Evolutionary conservation across 2,797 vertebrate genomes (phyloP).

Genomic region (Lithobates pipiens): DNA sequence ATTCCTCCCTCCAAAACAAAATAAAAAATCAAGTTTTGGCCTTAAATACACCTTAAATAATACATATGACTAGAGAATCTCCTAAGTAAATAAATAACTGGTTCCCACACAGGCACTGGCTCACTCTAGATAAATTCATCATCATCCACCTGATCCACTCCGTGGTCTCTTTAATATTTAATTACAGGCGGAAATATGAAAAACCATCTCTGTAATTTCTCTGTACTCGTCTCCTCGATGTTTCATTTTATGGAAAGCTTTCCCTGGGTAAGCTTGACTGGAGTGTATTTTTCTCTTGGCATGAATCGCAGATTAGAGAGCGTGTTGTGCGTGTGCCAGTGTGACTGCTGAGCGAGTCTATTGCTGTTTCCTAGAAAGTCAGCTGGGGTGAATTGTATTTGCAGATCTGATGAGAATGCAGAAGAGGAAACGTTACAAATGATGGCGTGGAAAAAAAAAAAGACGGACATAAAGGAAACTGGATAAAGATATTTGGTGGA

Average conservation of each 20-base stretch:
- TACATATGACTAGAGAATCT: too few relatives aligned
- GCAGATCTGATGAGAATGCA: conserved; percentile 40
- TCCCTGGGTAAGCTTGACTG: conserved; percentile 8
- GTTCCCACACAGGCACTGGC: neutral
- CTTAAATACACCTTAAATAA: too few relatives aligned
- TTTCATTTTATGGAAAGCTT: conserved; percentile 22
- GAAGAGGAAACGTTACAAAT: conserved; percentile 19
- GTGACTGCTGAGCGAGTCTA: conserved; percentile 39
- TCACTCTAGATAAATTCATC: neutral
- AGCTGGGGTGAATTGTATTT: conserved; percentile 54
- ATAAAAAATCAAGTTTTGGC: too few relatives aligned
- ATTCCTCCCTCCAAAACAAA: too few relatives aligned
- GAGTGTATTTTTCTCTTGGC: conserved; percentile 21
- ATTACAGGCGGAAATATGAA: conserved; percentile 32
- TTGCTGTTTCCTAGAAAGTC: conserved; percentile 52
- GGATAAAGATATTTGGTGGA: neutral
- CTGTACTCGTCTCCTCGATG: conserved; percentile 4
- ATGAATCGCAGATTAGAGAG: conserved; percentile 40
- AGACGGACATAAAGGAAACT: neutral
- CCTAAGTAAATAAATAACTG: conserved; percentile 9
- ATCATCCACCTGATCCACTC: neutral
- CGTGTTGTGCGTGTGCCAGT: conserved; percentile 28
- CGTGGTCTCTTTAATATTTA: conserved; percentile 25
- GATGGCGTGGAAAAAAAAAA: neutral
- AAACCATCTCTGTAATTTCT: conserved; percentile 8